These are phyloP conservation scores for Cataglyphis albicans DNA, from an alignment of 2,888 invertebrate genomes.

Conservation along the genomic window DNA sequence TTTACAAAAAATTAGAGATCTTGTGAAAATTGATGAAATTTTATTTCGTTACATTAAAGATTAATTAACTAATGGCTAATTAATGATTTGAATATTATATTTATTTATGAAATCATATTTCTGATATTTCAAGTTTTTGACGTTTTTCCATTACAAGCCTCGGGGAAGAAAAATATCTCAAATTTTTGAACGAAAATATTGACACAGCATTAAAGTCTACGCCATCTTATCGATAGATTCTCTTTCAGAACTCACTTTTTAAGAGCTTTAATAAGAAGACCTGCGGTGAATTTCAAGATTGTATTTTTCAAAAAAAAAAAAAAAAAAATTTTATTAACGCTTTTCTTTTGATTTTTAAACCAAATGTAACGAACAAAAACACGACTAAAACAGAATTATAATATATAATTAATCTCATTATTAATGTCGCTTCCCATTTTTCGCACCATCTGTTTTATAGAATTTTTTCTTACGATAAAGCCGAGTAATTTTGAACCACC, in stretches of 20 bases:
- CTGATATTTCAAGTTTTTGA: not conserved
- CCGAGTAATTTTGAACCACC: not conserved
- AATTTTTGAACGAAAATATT: constrained; percentile 7
- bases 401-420: constrained; percentile 7
- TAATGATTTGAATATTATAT: not conserved
- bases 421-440: not conserved
- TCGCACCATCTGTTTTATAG: not conserved
- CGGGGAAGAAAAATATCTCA: not conserved
- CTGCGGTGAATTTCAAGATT: not conserved
- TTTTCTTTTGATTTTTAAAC: not conserved
- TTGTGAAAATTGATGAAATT: constrained; percentile 26
- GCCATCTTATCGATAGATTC: not conserved
- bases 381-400: not conserved
- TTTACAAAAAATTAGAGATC: constrained; percentile 21
- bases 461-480: not conserved
- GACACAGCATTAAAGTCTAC: not conserved
- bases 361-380: not conserved
- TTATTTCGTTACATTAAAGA: not conserved
- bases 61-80: not conserved
- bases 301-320: not conserved
- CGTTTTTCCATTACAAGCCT: not conserved
- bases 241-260: not conserved
- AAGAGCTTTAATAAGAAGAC: not conserved
- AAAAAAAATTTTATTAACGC: not conserved
- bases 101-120: not conserved